A percentile compares a stretch with the other conserved stretches of the same genome.
These are phyloP conservation scores for Lasiurus cinereus DNA, from an alignment of 2,113 vertebrate genomes.

Conservation along the genomic window DNA sequence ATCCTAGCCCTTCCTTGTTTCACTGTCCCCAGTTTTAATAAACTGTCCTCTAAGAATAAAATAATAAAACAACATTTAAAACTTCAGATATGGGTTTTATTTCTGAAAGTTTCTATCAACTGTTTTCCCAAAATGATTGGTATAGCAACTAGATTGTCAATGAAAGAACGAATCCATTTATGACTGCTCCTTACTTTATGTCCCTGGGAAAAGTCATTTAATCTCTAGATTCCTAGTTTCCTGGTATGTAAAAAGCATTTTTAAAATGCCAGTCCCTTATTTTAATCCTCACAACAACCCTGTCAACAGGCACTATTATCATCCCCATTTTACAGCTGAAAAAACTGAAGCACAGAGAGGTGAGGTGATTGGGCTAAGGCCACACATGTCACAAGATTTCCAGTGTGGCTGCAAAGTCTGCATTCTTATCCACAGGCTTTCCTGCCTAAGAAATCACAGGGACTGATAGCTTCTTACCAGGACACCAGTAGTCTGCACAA, in stretches of 20 bases:
- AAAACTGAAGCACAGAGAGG: background rate
- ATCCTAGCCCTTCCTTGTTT: no score
- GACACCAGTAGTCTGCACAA: background rate
- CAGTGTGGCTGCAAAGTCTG: background rate
- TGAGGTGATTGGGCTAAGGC: background rate
- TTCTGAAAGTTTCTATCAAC: background rate
- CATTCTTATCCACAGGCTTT: background rate
- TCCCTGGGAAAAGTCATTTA: background rate
- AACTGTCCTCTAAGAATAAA: no score
- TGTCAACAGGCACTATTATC: background rate
- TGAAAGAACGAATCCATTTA: background rate
- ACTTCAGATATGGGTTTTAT: background rate
- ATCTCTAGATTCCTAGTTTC: background rate
- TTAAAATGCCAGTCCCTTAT: background rate
- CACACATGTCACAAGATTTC: background rate
- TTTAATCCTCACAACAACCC: background rate
- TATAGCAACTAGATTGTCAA: background rate
- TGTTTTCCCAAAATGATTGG: background rate
- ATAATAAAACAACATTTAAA: background rate
- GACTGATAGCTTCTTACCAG: background rate
- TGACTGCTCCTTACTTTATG: background rate
- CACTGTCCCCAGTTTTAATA: background rate
- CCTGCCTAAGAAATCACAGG: background rate
- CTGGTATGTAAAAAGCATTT: conserved; percentile 39
- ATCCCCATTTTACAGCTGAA: background rate